phyloP scores from a whole-genome alignment of 2,888 invertebrate genomes.

The Tenthredo distinguenda region DNA sequence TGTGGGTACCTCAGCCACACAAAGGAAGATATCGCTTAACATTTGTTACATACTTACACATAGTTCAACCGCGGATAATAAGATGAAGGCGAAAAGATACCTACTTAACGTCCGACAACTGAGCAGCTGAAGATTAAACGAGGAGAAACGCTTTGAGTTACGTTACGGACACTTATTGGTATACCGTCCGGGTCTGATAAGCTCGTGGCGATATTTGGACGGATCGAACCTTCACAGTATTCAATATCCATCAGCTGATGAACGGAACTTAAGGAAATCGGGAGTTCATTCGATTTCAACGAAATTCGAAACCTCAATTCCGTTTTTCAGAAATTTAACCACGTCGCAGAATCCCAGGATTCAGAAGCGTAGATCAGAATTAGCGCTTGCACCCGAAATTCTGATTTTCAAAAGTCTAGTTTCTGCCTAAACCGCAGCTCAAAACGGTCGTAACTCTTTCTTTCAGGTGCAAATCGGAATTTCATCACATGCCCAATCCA shows the following conservation, averaged over 20 bases:
- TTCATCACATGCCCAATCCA: no score
- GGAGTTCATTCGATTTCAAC: not conserved
- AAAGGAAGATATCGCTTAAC: constrained; percentile 37
- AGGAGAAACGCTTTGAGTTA: not conserved
- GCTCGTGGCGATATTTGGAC: not conserved
- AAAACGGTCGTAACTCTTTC: no score
- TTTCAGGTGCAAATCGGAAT: no score
- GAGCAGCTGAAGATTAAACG: not conserved
- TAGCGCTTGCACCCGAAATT: no score
- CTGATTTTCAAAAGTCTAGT: no score
- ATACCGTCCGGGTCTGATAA: not conserved
- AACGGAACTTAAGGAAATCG: not conserved
- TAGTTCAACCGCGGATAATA: not conserved
- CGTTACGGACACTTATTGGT: not conserved
- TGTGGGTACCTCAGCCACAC: not conserved
- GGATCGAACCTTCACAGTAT: not conserved
- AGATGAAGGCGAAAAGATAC: not conserved
- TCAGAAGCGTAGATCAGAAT: no score
- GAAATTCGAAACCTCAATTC: no score
- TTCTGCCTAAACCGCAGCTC: no score
- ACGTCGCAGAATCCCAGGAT: no score
- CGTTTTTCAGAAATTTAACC: no score
- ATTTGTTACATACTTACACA: constrained; percentile 39
- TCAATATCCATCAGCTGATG: not conserved
- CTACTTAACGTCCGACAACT: not conserved